Evolutionary conservation across 2,797 vertebrate species (phyloP), one percentile per base, ranked within the genome.

Genomic region (Falco berigora): DNA sequence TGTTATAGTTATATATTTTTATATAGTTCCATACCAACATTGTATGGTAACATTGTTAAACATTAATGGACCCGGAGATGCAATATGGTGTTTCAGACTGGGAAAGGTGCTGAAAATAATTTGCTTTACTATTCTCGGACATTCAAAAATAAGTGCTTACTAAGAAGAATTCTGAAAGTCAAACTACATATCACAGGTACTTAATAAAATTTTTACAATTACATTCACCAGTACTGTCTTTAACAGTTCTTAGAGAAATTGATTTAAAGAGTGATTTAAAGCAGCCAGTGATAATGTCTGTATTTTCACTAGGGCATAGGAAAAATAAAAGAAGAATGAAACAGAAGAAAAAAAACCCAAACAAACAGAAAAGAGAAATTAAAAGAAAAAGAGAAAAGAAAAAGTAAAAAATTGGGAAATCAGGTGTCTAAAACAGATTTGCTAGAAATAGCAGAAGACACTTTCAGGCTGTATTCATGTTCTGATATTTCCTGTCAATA

Each of bases 291-390:
- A 44, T 40, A 47, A 21, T 55, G 55, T 72, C 27, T 47, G 17
- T 50, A 44, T 52, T 68, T 64, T 63, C 12, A 46, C 8, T 55
- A 50, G 6, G 46, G 17, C 42, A 42, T 7, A 42, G 42, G 42
- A 42, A 17, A 50, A 10, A 4, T 2, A 7, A 13, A 25, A 6
- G 4, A 40, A 3, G 3, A 11, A 22, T 30, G 9, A 3, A 6
- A 38, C 36, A 38, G 36, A 5, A 16, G 34, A 9, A 2, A 5
- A 5, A 12, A 36, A 28, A 4, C 9, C 9, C 9, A 2, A 10
- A 6, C 36, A 38, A 38, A 38, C 36, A 38, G 36, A 10, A 14
- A 12, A 5, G 3, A 16, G 9, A 14, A 23, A 15, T 6, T 9
- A 10, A 4, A 25, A 17, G 12, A 11, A 5, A 10, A 19, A 7